Evolutionary conservation across 2,113 vertebrate genomes (phyloP), one percentile per base, ranked within the genome.

Genomic region (Smithornis capensis): DNA sequence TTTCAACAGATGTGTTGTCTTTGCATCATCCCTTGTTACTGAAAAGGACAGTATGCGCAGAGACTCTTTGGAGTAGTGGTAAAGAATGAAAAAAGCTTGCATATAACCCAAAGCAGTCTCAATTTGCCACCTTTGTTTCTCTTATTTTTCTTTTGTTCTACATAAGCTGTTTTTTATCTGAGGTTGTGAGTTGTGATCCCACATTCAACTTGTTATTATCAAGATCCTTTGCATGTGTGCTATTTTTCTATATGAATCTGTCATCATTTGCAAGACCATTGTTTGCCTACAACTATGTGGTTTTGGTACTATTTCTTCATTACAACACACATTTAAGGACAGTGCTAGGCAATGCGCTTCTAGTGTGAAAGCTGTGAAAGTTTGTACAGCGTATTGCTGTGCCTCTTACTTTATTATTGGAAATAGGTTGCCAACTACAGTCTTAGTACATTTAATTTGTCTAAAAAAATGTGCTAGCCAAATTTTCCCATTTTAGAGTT

Each of bases 401-500:
- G 40, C 55, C 70, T 95, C 17, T 14, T 52, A 70, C 85, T 90
- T 80, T 94, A 89, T 91, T 50, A 74, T 73, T 80, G 69, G 70
- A 94, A 97, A 85, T 60, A 92, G n/a, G 60, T 96, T 92, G 71
- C 84, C 78, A 93, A 12, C n/a, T 79, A 31, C 94, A 94, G 75
- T 90, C 73, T 90, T n/a, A 65, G 45, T 78, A 31, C 37, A 19
- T 84, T 85, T 97, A 96, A 98, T 97, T 96, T 95, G 93, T 96
- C 64, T 90, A 81, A 96, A 97, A 96, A 78, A 95, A 24, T 3
- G 77, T 50, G 52, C 59, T 94, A 89, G 97, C 94, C 96, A 96
- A 95, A 95, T 96, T 97, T 97, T 96, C 67, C 68, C 92, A 85
- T 97, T 38, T 60, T 89, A 19, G 83, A 97, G 81, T 96, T 95